Evolutionary conservation across 2,113 vertebrate species (phyloP).

Genomic region (Menura novaehollandiae): DNA sequence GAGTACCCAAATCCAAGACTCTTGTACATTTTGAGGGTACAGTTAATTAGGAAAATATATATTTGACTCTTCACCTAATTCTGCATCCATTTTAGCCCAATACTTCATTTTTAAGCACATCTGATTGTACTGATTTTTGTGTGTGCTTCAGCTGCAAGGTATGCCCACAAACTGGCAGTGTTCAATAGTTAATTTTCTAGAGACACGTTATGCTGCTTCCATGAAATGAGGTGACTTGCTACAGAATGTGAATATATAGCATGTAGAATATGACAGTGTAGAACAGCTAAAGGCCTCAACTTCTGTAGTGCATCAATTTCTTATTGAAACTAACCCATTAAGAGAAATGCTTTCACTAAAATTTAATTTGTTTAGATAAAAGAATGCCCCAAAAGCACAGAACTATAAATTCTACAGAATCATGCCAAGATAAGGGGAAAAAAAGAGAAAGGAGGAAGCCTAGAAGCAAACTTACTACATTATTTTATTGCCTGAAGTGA

Average conservation of each 20-base stretch:
- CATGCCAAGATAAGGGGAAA: not conserved
- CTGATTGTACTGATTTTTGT: not conserved
- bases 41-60: not conserved
- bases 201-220: not conserved
- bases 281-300: not conserved
- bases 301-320: not conserved
- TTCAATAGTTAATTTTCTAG: not conserved
- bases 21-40: not conserved
- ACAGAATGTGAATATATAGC: fast-evolving
- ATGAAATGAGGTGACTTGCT: not conserved
- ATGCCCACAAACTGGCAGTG: not conserved
- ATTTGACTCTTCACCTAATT: not conserved
- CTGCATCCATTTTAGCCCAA: not conserved
- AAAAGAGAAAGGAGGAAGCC: not conserved
- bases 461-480: not conserved
- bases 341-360: not conserved
- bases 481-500: not conserved
- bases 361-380: not conserved
- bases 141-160: not conserved
- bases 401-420: not conserved
- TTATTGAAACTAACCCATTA: not conserved
- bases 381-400: not conserved
- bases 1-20: not conserved
- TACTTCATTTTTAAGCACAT: not conserved
- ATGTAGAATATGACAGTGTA: not conserved